Base-by-base conservation (phyloP, 2,113 vertebrate species). In the Nettapus auritus region DNA sequence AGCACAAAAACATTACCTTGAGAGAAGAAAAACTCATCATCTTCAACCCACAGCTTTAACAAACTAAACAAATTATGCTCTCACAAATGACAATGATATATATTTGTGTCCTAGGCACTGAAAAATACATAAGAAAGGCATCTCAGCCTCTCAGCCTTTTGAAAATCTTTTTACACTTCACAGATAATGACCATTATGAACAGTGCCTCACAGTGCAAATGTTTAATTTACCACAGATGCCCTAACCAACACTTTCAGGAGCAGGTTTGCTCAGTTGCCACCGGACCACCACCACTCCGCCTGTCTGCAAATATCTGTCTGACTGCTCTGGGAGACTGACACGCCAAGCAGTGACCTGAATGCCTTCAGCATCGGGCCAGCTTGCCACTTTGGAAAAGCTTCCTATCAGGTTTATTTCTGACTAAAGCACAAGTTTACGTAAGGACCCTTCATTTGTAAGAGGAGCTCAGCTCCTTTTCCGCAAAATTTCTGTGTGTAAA, bases 251-350 rank as follows among this genome's bases (percentile, higher is more conserved):
- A 77, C 83, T 78, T 93, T 84, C 21, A 78, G 69, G 69, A 68
- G 23, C 0, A 2, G 40, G 57, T 89, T 92, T 92, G 34, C 55
- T 79, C 2, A 6, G 74, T 76, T 6, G 2, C 42, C 79, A 38
- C n/a, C 13, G 7, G 83, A 29, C 57, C 66, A 57, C 57, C 87
- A 84, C 66, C 52, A 29, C n/a, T 40, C 87, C 89, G 57, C 62
- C 83, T 33, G 57, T 91, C 48, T 34, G 86, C 86, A 96, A 96
- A 95, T 94, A 96, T 92, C 92, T 96, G 95, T 75, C 88, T 44
- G 56, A 79, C 86, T 91, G 82, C 76, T 95, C 69, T 50, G 26
- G 5, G 13, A 77, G 71, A 86, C 78, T 86, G 0, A 2, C n/a
- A 64, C 0, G 89, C 95, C 92, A 92, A 77, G 94, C 94, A 95